phyloP scores from a whole-genome alignment of 2,888 invertebrate genomes.

The Pegoplata infirma region DNA sequence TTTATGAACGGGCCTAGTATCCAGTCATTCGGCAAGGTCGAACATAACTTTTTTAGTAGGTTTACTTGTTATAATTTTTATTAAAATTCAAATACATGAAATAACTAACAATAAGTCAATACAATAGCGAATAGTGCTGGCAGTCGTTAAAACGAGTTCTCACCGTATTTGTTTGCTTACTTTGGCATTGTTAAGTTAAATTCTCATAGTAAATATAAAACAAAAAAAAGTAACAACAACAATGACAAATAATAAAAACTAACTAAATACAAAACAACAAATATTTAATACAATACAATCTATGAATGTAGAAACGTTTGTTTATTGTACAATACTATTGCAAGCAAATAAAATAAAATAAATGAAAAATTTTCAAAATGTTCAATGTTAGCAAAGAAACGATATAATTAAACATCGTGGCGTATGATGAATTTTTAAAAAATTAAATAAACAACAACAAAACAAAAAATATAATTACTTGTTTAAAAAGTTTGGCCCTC shows the following conservation, averaged over 20 bases:
- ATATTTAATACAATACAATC: neutral
- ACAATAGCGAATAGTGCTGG: too few species aligned
- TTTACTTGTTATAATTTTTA: too few species aligned
- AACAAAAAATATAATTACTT: neutral
- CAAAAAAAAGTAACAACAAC: slow-evolving; percentile 8
- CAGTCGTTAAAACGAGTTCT: too few species aligned
- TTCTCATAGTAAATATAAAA: slow-evolving; percentile 39
- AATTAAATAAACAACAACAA: neutral
- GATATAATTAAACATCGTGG: slow-evolving; percentile 38
- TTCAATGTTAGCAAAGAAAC: slow-evolving; percentile 23
- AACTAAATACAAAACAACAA: slow-evolving; percentile 6
- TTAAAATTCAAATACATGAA: too few species aligned
- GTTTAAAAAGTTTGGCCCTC: neutral
- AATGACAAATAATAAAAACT: neutral
- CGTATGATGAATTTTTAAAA: slow-evolving; percentile 28
- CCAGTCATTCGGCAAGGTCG: too few species aligned
- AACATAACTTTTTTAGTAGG: too few species aligned
- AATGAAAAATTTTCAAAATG: neutral
- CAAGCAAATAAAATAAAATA: neutral
- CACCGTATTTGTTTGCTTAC: too few species aligned
- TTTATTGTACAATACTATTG: too few species aligned
- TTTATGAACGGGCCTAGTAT: too few species aligned
- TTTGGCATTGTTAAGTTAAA: slow-evolving; percentile 40
- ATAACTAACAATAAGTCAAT: too few species aligned
- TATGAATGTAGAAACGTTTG: too few species aligned